These are phyloP conservation scores for Drosophila paucipuncta DNA, from an alignment of 2,888 invertebrate species.

Conservation along the genomic window DNA sequence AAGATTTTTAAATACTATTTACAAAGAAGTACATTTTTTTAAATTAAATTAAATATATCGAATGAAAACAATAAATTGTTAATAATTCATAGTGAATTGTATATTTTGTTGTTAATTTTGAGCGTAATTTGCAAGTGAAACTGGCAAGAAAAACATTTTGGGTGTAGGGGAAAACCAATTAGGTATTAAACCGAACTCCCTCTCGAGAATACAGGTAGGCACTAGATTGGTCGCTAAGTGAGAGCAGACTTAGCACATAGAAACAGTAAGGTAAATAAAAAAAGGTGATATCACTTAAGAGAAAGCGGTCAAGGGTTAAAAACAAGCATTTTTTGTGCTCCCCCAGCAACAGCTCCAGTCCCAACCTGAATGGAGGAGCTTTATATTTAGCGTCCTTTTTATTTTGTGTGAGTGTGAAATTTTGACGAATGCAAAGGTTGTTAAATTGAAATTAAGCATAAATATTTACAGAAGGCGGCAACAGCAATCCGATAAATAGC, in stretches of 20 bases:
- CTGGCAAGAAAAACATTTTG: constrained; percentile 19
- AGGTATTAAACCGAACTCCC: constrained; percentile 15
- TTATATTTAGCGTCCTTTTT: constrained; percentile 53
- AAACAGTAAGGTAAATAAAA: constrained; percentile 18
- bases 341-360: not conserved
- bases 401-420: constrained; percentile 17
- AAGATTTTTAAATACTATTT: constrained; percentile 62
- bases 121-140: constrained; percentile 51
- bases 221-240: constrained; percentile 18
- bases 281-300: constrained; percentile 59
- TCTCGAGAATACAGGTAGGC: constrained; percentile 37
- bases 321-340: constrained; percentile 54
- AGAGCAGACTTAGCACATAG: constrained; percentile 12
- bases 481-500: constrained; percentile 60
- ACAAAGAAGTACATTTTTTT: constrained; percentile 45
- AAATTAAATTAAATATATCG: constrained; percentile 31
- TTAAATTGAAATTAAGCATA: constrained; percentile 73
- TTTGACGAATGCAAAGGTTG: constrained; percentile 63
- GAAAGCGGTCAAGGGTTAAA: constrained; percentile 47
- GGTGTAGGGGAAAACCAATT: constrained; percentile 37
- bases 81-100: constrained; percentile 48
- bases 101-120: constrained; percentile 73
- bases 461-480: constrained; percentile 73
- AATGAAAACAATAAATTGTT: constrained; percentile 39
- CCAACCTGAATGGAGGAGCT: constrained; percentile 22